Conservation (phyloP, 2,888 invertebrate species). For the Phengaris alcon region DNA sequence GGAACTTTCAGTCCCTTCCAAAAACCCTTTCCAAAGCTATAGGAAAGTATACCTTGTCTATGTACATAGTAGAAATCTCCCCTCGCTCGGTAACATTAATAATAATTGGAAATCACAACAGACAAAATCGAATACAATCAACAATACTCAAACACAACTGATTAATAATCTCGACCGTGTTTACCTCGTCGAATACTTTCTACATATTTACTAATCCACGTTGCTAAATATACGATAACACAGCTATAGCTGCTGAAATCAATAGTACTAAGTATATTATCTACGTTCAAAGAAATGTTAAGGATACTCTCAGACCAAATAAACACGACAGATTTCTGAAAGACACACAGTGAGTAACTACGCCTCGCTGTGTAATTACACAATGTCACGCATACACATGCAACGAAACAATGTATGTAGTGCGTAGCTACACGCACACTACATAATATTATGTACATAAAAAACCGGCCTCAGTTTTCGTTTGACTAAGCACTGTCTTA, state of each 20-base stretch:
- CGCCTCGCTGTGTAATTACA: no score
- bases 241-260: no score
- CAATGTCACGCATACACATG: no score
- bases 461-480: no score
- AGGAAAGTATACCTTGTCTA: neutral
- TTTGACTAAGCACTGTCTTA: no score
- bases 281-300: neutral
- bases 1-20: neutral
- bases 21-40: neutral
- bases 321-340: no score
- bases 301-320: neutral
- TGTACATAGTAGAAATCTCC: neutral
- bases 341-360: no score
- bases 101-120: constrained; percentile 26
- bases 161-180: neutral
- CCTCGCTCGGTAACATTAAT: constrained; percentile 21
- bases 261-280: no score
- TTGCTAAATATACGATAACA: neutral
- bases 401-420: no score
- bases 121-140: constrained; percentile 24
- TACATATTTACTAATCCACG: neutral
- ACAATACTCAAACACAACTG: constrained; percentile 14
- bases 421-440: no score
- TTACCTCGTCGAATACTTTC: neutral
- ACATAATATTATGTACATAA: no score